phyloP scores from a whole-genome alignment of 2,113 vertebrate genomes.

The Elephas maximus region DNA sequence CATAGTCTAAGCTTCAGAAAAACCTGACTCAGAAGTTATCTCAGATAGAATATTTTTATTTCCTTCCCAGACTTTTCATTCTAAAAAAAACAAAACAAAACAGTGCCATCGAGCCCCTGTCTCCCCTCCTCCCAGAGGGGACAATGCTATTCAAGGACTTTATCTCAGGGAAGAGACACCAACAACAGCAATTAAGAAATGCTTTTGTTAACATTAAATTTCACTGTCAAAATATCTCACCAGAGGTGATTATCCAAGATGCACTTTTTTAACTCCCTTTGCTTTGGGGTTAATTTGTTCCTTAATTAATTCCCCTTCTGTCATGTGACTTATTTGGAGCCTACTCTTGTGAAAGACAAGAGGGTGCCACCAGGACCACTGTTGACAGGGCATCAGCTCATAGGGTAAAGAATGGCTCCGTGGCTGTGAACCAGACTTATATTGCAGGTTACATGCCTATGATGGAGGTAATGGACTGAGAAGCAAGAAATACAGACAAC shows the following conservation, averaged over 20 bases:
- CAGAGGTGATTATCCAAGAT: constrained; percentile 68
- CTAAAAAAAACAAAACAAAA: not conserved
- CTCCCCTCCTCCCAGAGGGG: not conserved
- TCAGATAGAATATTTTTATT: constrained; percentile 22
- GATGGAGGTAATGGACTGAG: not conserved
- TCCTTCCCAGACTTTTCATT: constrained; percentile 37
- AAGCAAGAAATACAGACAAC: not conserved
- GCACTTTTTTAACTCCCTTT: constrained; percentile 33
- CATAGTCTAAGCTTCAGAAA: not conserved
- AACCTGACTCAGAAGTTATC: not conserved
- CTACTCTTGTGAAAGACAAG: constrained; percentile 47
- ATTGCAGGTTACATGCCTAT: not conserved
- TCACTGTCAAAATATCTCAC: constrained; percentile 68
- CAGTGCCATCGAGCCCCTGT: not conserved
- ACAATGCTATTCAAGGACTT: not conserved
- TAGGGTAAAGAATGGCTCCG: not conserved
- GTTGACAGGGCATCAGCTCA: not conserved
- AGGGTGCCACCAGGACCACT: not conserved
- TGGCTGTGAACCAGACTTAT: not conserved
- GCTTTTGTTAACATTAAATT: constrained; percentile 67
- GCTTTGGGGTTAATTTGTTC: constrained; percentile 63
- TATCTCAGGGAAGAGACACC: not conserved
- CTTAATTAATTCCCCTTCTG: constrained; percentile 73
- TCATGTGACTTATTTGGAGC: constrained; percentile 68
- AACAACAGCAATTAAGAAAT: constrained; percentile 60